phyloP scores from a whole-genome alignment of 2,888 invertebrate genomes.

The Didymodactylos carnosus region DNA sequence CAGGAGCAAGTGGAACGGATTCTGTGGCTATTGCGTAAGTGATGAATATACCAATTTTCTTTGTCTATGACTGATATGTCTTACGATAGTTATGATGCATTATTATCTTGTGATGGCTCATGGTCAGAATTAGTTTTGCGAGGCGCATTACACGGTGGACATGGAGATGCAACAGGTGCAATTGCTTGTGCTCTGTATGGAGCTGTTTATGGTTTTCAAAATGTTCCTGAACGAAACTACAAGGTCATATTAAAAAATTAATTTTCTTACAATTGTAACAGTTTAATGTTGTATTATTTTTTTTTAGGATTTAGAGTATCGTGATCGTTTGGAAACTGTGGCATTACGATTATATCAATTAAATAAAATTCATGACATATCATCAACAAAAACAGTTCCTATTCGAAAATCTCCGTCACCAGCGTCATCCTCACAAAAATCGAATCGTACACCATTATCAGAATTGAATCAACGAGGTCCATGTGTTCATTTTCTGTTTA shows the following conservation, averaged over 20 bases:
- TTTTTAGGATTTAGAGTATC: not conserved
- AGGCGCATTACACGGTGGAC: slow-evolving; percentile 29
- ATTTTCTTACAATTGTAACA: not conserved
- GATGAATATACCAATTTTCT: not conserved
- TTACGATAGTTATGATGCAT: slow-evolving; percentile 25
- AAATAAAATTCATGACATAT: not conserved
- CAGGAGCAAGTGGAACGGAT: slow-evolving; percentile 32
- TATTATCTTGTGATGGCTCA: slow-evolving; percentile 21
- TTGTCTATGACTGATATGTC: not conserved
- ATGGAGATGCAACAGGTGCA: slow-evolving; percentile 30
- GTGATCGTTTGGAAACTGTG: not conserved
- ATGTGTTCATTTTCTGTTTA: not conserved
- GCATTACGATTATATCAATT: not conserved
- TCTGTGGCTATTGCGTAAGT: slow-evolving; percentile 31
- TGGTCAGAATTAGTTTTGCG: slow-evolving; percentile 27
- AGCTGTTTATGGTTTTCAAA: slow-evolving; percentile 24
- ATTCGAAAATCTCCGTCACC: too few species aligned
- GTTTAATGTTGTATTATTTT: too few species aligned
- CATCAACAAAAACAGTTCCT: not conserved
- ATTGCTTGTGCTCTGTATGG: slow-evolving; percentile 30
- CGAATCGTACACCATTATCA: too few species aligned
- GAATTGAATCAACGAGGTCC: not conserved
- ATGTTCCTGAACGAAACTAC: slow-evolving; percentile 24
- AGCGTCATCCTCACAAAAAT: too few species aligned
- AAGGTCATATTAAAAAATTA: slow-evolving; percentile 17